Evolutionary conservation across 2,113 vertebrate species (phyloP).

Genomic region (Danio rerio): GRCz12tu NC_133177.1:41296501-41297000

Average conservation of each 20-base stretch:
- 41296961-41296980: constrained; percentile 73
- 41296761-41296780: background rate
- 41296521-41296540: background rate
- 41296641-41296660: background rate
- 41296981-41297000: constrained; percentile 43
- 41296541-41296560: background rate
- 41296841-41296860: background rate
- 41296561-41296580: background rate
- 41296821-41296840: constrained; percentile 6
- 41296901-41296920: constrained; percentile 6
- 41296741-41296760: background rate
- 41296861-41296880: background rate
- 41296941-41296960: constrained; percentile 56
- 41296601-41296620: background rate
- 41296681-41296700: background rate
- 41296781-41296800: background rate
- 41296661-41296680: background rate
- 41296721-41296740: background rate
- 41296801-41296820: constrained; percentile 18
- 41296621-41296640: background rate
- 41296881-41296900: constrained; percentile 10
- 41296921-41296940: constrained; percentile 1
- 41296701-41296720: background rate
- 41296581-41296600: constrained; percentile 5
- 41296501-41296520: constrained; percentile 13